These are phyloP conservation scores for Nasonia giraulti DNA, from an alignment of 1,140 invertebrate species.

Conservation along the genomic window DNA sequence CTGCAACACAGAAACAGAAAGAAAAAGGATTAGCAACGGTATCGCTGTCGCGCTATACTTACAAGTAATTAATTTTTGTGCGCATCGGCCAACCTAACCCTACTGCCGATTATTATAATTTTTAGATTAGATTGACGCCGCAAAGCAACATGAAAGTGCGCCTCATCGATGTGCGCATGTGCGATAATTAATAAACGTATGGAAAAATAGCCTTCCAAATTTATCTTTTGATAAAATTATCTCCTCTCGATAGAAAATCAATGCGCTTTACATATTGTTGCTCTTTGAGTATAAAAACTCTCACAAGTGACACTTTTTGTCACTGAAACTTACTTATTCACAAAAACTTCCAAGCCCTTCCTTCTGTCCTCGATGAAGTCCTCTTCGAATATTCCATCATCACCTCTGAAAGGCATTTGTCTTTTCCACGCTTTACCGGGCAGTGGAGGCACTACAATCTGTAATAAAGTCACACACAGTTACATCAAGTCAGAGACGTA, in stretches of 20 bases:
- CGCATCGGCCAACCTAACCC: conserved; percentile 34
- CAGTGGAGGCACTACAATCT: conserved; percentile 98
- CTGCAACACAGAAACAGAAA: conserved; percentile 75
- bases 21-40: background rate
- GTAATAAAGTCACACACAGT: conserved; percentile 50
- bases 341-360: conserved; percentile 98
- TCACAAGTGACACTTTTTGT: background rate
- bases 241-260: background rate
- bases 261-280: background rate
- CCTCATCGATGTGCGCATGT: background rate
- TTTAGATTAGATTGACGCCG: conserved; percentile 26
- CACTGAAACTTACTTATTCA: conserved; percentile 90
- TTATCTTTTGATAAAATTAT: conserved; percentile 37
- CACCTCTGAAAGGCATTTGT: conserved; percentile 97
- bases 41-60: background rate
- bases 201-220: conserved; percentile 17
- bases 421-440: conserved; percentile 99
- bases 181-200: conserved; percentile 29
- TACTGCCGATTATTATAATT: conserved; percentile 8
- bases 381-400: conserved; percentile 99
- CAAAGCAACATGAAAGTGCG: background rate
- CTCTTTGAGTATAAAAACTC: background rate
- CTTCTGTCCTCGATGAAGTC: conserved; percentile 99
- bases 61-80: background rate
- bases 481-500: conserved; percentile 3